Evolutionary conservation across 2,113 vertebrate genomes (phyloP).

Genomic region (Sinocyclocheilus maitianheensis): DNA sequence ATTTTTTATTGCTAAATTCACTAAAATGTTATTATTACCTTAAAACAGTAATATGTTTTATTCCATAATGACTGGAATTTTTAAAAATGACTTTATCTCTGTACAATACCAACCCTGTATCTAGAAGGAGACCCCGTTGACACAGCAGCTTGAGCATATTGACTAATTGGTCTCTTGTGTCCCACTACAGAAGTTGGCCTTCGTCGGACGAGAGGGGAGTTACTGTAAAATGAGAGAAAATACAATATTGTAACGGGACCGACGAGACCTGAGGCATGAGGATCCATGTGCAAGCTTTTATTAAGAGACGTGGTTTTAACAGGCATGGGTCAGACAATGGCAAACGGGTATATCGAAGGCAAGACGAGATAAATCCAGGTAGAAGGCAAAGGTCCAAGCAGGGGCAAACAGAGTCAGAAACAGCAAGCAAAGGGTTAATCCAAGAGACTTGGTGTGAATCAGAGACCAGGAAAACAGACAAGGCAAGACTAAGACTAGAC

Average conservation of each 20-base stretch:
- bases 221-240: conserved; percentile 58
- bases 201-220: conserved; percentile 80
- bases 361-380: too few species aligned
- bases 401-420: too few species aligned
- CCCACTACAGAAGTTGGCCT: conserved; percentile 89
- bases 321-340: too few species aligned
- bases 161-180: conserved; percentile 94
- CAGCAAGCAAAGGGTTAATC: too few species aligned
- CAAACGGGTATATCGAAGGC: too few species aligned
- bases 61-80: neutral
- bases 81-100: neutral
- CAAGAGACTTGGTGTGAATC: too few species aligned
- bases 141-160: conserved; percentile 84
- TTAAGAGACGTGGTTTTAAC: too few species aligned
- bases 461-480: too few species aligned
- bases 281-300: too few species aligned
- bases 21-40: neutral
- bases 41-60: neutral
- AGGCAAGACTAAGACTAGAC: too few species aligned
- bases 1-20: neutral
- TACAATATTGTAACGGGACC: neutral
- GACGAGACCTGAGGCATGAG: too few species aligned
- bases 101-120: conserved; percentile 82
- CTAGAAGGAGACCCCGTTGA: conserved; percentile 85
- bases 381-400: too few species aligned